Percentiles rank a stretch among this genome's conserved stretches.
Evolutionary conservation across 2,113 vertebrate genomes (phyloP).

Genomic region (Protobothrops mucrosquamatus): DNA sequence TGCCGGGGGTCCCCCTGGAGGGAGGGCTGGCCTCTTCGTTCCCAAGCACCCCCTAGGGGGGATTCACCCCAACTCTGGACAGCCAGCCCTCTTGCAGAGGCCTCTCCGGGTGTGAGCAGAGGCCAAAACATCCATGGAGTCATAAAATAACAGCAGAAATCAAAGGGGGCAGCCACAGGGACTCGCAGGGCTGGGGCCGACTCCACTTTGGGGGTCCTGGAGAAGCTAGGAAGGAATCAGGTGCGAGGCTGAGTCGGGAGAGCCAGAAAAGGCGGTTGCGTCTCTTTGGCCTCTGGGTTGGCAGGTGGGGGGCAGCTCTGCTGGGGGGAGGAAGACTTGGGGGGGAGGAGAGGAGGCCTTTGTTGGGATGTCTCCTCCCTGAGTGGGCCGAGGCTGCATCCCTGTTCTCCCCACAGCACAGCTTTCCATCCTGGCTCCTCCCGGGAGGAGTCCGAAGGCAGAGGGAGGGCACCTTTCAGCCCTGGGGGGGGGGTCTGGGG

Average conservation of each 20-base stretch:
- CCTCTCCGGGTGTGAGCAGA: not conserved
- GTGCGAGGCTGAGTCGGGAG: not conserved
- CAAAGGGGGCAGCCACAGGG: not conserved
- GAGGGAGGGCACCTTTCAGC: not conserved
- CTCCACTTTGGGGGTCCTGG: not conserved
- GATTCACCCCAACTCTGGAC: too few relatives aligned
- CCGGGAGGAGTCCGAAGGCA: not conserved
- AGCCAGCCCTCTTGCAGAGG: not conserved
- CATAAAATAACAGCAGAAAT: not conserved
- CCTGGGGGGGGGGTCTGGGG: too few relatives aligned
- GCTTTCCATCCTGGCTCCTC: not conserved
- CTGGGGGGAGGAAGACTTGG: too few relatives aligned
- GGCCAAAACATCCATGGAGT: not conserved
- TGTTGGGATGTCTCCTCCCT: not conserved
- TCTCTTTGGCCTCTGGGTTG: not conserved
- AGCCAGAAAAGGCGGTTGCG: rapidly evolving
- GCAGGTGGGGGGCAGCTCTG: not conserved
- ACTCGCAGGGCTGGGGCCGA: not conserved
- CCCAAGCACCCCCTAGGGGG: not conserved
- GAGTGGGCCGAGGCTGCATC: not conserved
- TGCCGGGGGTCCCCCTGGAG: not conserved
- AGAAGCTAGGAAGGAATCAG: not conserved
- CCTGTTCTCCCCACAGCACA: not conserved
- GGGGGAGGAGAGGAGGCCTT: too few relatives aligned
- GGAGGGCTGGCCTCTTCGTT: not conserved